Evolutionary conservation across 2,888 invertebrate species (phyloP), one percentile per base, ranked within the genome.

Genomic region (Drosophila aldrichi): DNA sequence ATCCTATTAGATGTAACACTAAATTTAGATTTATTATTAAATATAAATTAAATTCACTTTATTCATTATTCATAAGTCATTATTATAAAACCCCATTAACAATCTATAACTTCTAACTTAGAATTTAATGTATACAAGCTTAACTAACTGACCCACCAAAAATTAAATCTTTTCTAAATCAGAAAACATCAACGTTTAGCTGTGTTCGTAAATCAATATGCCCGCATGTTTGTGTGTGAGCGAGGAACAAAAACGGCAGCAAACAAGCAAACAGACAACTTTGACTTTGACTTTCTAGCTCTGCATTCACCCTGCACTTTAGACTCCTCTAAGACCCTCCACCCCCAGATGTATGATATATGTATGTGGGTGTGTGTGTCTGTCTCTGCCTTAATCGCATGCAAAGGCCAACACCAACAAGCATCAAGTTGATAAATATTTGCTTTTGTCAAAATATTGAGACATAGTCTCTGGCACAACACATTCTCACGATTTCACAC

Each of bases 281-380:
- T 86, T 88, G 87, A 86, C 85, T 86, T 86, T 83, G 83, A 79
- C 84, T 88, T 79, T 86, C 67, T 74, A 70, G 60, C 73, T 72
- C 65, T 74, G 62, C 79, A 70, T 66, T 72, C 76, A 66, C 22
- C 65, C 63, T 70, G 75, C 62, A 69, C 74, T 61, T 63, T 68
- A 36, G 61, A 41, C 22, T 46, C 18, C 25, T 12, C 18, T 14
- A 14, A 7, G 12, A 32, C 10, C 59, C 34, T 12, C 22, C 41
- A 10, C 3, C 9, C 44, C 12, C 25, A 10, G 14, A 1, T 20
- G 6, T 54, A 20, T 32, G 12, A 1, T 22, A 16, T 22, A 12
- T 43, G 29, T 22, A 8, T 46, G 29, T 5, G 25, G 2, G 25
- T 3, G 29, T 29, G 0, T 46, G 46, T 40, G 12, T 12, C 9